Evolutionary conservation across 2,888 invertebrate genomes (phyloP).

Genomic region (Orchesellides sinensis): DNA sequence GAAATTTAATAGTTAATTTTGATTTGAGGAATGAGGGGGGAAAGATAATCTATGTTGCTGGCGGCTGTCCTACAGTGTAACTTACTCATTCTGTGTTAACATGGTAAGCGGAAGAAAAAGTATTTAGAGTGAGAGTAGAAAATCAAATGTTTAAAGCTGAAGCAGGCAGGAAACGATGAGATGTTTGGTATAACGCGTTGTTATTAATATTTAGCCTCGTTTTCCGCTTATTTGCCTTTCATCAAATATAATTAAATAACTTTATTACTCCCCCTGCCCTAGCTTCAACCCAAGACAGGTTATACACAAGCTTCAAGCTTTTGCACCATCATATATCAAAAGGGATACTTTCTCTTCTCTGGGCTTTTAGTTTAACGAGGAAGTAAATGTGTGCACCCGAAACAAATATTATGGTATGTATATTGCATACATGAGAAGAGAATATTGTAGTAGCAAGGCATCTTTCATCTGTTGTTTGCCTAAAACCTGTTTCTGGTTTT

Average conservation of each 20-base stretch:
- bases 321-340: neutral
- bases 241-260: conserved; percentile 66
- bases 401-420: neutral
- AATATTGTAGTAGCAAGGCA: neutral
- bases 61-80: neutral
- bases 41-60: conserved; percentile 23
- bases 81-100: neutral
- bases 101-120: neutral
- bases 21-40: conserved; percentile 48
- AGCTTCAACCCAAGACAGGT: neutral
- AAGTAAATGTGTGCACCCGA: neutral
- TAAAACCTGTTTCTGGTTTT: neutral
- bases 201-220: conserved; percentile 63
- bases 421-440: neutral
- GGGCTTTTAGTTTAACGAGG: neutral
- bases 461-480: neutral
- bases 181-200: conserved; percentile 28
- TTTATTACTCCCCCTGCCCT: conserved; percentile 31
- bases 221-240: conserved; percentile 64
- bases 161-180: conserved; percentile 18
- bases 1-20: conserved; percentile 70
- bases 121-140: neutral
- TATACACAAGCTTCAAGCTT: neutral
- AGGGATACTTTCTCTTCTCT: neutral
- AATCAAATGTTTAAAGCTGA: conserved; percentile 34